phyloP scores from a whole-genome alignment of 1,140 invertebrate species.

The Sesamia nonagrioides region DNA sequence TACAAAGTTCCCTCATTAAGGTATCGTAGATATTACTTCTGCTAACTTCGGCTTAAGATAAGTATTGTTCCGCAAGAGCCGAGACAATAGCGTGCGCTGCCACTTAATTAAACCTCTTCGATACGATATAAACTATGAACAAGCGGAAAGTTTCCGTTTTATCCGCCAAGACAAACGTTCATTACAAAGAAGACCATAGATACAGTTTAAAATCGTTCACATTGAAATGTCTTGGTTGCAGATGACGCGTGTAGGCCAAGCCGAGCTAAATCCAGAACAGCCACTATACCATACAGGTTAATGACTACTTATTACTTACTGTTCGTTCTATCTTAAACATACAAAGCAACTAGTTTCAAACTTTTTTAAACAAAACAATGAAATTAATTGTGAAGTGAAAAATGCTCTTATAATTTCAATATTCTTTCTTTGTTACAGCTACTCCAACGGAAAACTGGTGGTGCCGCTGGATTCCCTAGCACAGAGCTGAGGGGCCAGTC shows the following conservation, averaged over 20 bases:
- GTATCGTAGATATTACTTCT: conserved; percentile 85
- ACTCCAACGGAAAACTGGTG: conserved; percentile 88
- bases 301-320: conserved; percentile 55
- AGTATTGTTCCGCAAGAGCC: conserved; percentile 83
- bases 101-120: conserved; percentile 81
- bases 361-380: conserved; percentile 15
- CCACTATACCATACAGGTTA: conserved; percentile 86
- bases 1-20: conserved; percentile 86
- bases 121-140: conserved; percentile 67
- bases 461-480: conserved; percentile 88
- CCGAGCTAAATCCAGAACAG: conserved; percentile 86
- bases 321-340: conserved; percentile 29
- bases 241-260: conserved; percentile 86
- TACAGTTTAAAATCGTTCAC: conserved; percentile 56
- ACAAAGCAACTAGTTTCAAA: conserved; percentile 25
- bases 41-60: conserved; percentile 81
- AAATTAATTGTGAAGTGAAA: background rate
- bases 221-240: conserved; percentile 82
- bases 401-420: conserved; percentile 51
- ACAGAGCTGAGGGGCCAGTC: conserved; percentile 80
- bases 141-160: conserved; percentile 69
- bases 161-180: conserved; percentile 63
- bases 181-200: conserved; percentile 43
- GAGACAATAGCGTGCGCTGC: conserved; percentile 82
- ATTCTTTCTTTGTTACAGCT: conserved; percentile 80